Evolutionary conservation across 1,140 invertebrate genomes (phyloP).

Genomic region (Acyrthosiphon pisum): DNA sequence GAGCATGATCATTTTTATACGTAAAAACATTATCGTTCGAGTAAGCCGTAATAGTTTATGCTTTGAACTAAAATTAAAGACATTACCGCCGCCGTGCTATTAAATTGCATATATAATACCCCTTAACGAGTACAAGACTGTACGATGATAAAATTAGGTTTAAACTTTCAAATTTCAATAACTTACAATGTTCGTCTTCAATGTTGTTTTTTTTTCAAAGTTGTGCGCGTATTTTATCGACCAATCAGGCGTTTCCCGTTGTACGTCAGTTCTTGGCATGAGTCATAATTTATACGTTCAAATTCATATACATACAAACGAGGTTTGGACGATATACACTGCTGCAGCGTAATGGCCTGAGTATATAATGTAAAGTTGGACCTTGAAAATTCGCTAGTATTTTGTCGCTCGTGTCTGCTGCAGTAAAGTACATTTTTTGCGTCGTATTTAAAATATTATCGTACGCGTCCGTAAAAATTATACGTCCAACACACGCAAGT

Average conservation of each 20-base stretch:
- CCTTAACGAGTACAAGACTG: neutral
- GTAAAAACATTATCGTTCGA: neutral
- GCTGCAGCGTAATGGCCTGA: neutral
- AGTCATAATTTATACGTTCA: slow-evolving; percentile 46
- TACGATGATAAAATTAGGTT: neutral
- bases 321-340: neutral
- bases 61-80: neutral
- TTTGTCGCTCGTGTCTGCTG: slow-evolving; percentile 8
- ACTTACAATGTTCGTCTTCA: neutral
- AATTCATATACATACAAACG: slow-evolving; percentile 11
- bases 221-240: slow-evolving; percentile 20
- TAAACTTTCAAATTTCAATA: neutral
- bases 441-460: neutral
- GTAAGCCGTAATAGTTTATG: neutral
- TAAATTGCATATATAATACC: neutral
- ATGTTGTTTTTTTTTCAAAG: neutral
- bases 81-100: neutral
- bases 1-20: neutral
- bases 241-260: slow-evolving; percentile 33
- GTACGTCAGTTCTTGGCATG: slow-evolving; percentile 28
- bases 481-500: neutral
- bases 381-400: slow-evolving; percentile 52
- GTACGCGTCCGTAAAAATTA: neutral
- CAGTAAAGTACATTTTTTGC: neutral
- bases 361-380: slow-evolving; percentile 22